Evolutionary conservation across 2,797 vertebrate genomes (phyloP).

Genomic region (Tadarida brasiliensis): DNA sequence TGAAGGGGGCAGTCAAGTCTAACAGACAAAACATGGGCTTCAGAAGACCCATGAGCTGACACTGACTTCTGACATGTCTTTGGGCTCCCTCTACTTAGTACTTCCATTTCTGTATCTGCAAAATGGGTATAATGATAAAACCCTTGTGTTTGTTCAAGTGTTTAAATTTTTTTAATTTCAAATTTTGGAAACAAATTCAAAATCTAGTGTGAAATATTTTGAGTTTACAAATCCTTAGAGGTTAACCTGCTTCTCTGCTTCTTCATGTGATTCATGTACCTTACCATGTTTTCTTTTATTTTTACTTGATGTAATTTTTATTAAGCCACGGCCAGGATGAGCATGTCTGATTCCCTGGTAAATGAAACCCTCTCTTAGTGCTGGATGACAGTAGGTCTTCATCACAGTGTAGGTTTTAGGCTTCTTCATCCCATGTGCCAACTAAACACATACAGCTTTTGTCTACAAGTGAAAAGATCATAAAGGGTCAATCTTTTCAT

Average conservation of each 20-base stretch:
- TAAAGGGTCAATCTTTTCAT: neutral
- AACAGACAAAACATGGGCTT: neutral
- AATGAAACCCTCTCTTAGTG: neutral
- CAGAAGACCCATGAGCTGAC: fast-evolving
- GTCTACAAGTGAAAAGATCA: neutral
- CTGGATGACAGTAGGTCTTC: neutral
- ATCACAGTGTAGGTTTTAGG: neutral
- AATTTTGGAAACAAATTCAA: neutral
- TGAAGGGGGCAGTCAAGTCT: slow-evolving; percentile 77
- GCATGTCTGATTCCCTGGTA: neutral
- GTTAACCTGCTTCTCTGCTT: neutral
- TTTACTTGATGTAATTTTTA: neutral
- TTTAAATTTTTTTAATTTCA: neutral
- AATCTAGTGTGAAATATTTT: neutral
- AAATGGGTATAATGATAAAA: neutral
- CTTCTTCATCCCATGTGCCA: neutral
- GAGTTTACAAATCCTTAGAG: neutral
- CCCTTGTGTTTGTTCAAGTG: neutral
- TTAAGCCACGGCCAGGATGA: neutral
- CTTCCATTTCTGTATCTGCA: neutral
- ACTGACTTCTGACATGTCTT: neutral
- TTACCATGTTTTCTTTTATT: neutral
- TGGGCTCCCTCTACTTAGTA: neutral
- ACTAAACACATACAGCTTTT: neutral
- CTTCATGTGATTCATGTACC: neutral